Conservation (phyloP, 2,888 invertebrate species). For the Criorhina ranunculi region DNA sequence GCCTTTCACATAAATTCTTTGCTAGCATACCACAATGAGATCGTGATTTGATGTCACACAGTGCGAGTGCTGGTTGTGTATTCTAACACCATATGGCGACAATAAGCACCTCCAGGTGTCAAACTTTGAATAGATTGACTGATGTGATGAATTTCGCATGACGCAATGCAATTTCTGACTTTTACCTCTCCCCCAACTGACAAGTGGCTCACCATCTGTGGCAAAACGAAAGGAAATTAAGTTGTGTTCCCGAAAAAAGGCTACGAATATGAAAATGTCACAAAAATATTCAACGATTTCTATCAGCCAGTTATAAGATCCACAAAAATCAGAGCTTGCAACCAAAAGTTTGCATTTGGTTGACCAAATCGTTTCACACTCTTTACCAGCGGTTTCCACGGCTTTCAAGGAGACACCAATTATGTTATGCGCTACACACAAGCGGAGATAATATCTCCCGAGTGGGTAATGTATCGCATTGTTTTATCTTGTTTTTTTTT, state of each 20-base stretch:
- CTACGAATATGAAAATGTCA: conserved; percentile 5
- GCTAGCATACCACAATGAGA: conserved; percentile 34
- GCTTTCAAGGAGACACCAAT: conserved; percentile 37
- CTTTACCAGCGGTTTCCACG: conserved; percentile 38
- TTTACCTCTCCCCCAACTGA: not conserved
- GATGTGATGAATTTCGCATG: conserved; percentile 33
- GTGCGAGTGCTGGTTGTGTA: not conserved
- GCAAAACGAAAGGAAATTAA: conserved; percentile 14
- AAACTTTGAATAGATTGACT: conserved; percentile 28
- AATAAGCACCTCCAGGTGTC: conserved; percentile 33
- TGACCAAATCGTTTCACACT: conserved; percentile 62
- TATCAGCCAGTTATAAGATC: conserved; percentile 9
- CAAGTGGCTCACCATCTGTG: conserved; percentile 1
- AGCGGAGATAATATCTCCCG: conserved; percentile 53
- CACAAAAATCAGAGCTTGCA: not conserved
- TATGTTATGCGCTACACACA: conserved; percentile 15
- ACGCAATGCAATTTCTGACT: conserved; percentile 3
- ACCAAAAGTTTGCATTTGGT: conserved; percentile 25
- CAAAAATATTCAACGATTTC: conserved; percentile 39
- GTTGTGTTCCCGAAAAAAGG: not conserved
- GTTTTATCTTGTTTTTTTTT: conserved; percentile 62
- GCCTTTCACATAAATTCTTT: conserved; percentile 60
- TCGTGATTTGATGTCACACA: conserved; percentile 58
- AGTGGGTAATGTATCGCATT: conserved; percentile 67
- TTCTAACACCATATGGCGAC: conserved; percentile 14